Base-by-base conservation (phyloP, 2,797 vertebrate species). In the Cuniculus paca region DNA sequence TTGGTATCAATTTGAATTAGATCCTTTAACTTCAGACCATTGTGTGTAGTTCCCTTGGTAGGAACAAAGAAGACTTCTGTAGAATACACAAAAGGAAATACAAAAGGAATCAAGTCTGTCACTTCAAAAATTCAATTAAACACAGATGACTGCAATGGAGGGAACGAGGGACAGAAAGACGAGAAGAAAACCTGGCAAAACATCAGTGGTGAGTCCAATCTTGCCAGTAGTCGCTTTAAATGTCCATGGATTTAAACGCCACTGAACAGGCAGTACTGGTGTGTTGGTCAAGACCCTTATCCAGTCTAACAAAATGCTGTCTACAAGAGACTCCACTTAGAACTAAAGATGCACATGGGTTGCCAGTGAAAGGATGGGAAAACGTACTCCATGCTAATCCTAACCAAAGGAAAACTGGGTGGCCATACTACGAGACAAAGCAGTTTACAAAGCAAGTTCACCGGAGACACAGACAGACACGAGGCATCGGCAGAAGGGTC, bases 131-230 rank as follows among this genome's bases (percentile, higher is more conserved):
- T 45, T 28, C 61, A 28, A 6, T 34, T 7, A 60, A 70, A 56
- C 36, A 28, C 2, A 28, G 39, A 58, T 20, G 63, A 65, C 20
- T 20, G 79, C 1, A 1, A 0, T 10, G 10, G 52, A 42, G 42
- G 26, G 22, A 28, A 34, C 0, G 28, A 70, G 45, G 34, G 28
- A 5, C 16, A 3, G n/a, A 68, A 31, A 56, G 5, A 2, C 6
- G 5, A 26, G 63, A 58, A 31, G 52, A 24, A 80, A 63, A 34
- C 17, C 20, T 3, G 8, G 56, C 28, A 45, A 22, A 22, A 10
- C 1, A 19, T 52, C 12, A 19, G 72, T 16, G 16, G 6, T 1
- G 1, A 36, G 72, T 39, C n/a, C 2, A 20, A 6, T 26, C 20
- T 45, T 74, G 72, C 26, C 50, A 0, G 2, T 26, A 39, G 6